Percentiles rank a stretch among this genome's conserved stretches.
These are phyloP conservation scores for Thalassophryne amazonica DNA, from an alignment of 2,797 vertebrate genomes.

Conservation along the genomic window DNA sequence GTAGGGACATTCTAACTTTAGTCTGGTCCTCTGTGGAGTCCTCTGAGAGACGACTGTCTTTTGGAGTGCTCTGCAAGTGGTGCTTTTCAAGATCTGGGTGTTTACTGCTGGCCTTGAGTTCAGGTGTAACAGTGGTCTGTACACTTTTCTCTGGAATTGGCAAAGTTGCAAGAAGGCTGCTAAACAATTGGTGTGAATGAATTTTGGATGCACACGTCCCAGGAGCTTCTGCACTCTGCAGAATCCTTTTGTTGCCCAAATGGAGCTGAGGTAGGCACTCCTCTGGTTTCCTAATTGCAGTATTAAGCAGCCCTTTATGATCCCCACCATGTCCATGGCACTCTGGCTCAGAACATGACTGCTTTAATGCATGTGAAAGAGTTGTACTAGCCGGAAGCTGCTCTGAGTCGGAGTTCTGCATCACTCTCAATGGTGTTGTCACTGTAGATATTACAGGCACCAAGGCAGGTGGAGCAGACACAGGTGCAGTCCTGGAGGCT, in stretches of 20 bases:
- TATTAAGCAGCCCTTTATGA: conserved; percentile 3
- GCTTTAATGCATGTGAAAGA: conserved; percentile 19
- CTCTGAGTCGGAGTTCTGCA: conserved; percentile 27
- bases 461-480: conserved; percentile 61
- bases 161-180: conserved; percentile 26
- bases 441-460: conserved; percentile 46
- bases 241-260: not conserved
- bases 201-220: conserved; percentile 25
- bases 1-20: conserved; percentile 33
- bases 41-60: conserved; percentile 19
- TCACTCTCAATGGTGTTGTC: conserved; percentile 37
- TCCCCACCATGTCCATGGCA: conserved; percentile 21
- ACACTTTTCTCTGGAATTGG: conserved; percentile 16
- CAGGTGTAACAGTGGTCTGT: conserved; percentile 15
- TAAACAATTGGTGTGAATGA: conserved; percentile 4
- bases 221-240: conserved; percentile 23
- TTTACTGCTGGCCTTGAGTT: conserved; percentile 33
- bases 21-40: conserved; percentile 23
- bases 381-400: conserved; percentile 17
- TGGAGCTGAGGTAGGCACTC: conserved; percentile 29
- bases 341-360: conserved; percentile 36
- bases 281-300: conserved; percentile 35
- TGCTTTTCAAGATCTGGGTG: conserved; percentile 26
- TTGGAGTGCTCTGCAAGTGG: conserved; percentile 20
- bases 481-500: conserved; percentile 68